Evolutionary conservation across 1,140 invertebrate genomes (phyloP), one percentile per base, ranked within the genome.

Genomic region (Leptopilina clavipes): DNA sequence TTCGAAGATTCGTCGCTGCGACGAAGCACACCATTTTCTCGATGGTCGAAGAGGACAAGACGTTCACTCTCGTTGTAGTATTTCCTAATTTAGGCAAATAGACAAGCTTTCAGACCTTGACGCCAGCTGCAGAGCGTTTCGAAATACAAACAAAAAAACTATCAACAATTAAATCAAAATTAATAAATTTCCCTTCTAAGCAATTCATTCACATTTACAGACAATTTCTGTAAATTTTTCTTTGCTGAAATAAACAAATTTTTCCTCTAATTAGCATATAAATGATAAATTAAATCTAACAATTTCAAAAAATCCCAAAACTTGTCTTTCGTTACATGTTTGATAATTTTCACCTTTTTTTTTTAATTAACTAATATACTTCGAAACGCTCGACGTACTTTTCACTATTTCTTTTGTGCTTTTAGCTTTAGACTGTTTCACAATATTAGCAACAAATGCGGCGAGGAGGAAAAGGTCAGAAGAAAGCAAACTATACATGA

Each of bases 51-150:
- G 82, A 71, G 56, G 82, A 83, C 75, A 75, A 76, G 81, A 77
- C 45, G 82, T 86, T 89, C 85, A 88, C 75, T 89, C 85, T 81
- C 85, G 86, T 72, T 88, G 86, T 77, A 84, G 79, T 83, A 86
- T 88, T 85, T 87, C 88, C 87, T 89, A 82, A 87, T 86, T 85
- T 78, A 79, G 79, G 83, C 76, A 84, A 84, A 89, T 81, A 87
- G 81, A 89, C 76, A 85, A 81, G 82, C 81, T 79, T 86, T 86
- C 81, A 86, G 71, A 84, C 81, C 70, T 72, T 70, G 59, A 54
- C 22, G 52, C 14, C 70, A 54, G 43, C 25, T 72, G 54, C 22
- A 65, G 59, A 65, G 44, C 71, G 45, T 45, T 45, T 65, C 65
- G 37, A 40, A 52, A 43, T 56, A 0, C 37, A 31, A 25, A 70